Percentiles rank a stretch among this genome's conserved stretches.
phyloP scores from a whole-genome alignment of 2,888 invertebrate genomes.

The Siphlonurus alternatus region DNA sequence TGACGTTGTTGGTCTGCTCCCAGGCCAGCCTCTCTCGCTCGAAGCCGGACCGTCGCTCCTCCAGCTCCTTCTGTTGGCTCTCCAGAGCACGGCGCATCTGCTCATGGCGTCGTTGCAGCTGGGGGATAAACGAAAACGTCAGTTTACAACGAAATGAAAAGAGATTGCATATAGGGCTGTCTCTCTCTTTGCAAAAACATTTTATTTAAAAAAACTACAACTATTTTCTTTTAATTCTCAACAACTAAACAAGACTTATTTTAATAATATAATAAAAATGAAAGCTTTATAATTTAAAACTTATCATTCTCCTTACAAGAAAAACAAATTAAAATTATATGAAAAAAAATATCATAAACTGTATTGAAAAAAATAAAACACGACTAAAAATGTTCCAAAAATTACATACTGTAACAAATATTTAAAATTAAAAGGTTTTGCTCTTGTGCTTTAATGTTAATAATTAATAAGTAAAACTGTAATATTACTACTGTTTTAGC shows the following conservation, averaged over 20 bases:
- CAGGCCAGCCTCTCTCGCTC: slow-evolving; percentile 72
- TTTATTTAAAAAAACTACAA: not conserved
- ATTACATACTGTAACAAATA: too few species aligned
- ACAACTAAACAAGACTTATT: too few species aligned
- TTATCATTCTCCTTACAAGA: too few species aligned
- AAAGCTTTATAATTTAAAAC: too few species aligned
- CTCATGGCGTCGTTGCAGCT: slow-evolving; percentile 79
- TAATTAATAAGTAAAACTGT: too few species aligned
- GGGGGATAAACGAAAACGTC: slow-evolving; percentile 11
- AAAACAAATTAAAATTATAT: too few species aligned
- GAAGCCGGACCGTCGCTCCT: slow-evolving; percentile 72
- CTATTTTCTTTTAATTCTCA: not conserved
- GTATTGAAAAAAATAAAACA: too few species aligned
- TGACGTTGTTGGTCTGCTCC: slow-evolving; percentile 80
- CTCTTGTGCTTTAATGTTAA: not conserved
- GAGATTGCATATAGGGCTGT: not conserved
- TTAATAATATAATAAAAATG: too few species aligned
- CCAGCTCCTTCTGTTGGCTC: slow-evolving; percentile 79
- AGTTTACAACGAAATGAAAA: not conserved
- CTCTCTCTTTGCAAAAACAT: not conserved
- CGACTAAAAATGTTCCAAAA: too few species aligned
- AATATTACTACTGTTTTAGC: too few species aligned
- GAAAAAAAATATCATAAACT: too few species aligned
- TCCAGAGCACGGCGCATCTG: slow-evolving; percentile 60
- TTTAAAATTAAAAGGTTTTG: not conserved